Conservation (phyloP, 2,888 invertebrate genomes). For the Iphiclides podalirius region DNA sequence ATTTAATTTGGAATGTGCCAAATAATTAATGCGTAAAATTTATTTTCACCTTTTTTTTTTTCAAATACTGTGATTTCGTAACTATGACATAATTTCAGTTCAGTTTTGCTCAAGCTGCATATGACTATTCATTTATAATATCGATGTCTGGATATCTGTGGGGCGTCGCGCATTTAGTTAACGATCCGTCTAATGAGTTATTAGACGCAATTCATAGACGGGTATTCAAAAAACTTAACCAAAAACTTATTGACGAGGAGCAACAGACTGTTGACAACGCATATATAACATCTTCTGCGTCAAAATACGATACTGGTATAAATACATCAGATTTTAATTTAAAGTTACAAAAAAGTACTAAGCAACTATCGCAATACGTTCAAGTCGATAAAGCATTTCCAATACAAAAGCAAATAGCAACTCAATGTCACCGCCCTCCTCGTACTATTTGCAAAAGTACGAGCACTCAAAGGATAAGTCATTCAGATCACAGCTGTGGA, state of each 20-base stretch:
- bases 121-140: neutral
- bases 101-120: too few species aligned
- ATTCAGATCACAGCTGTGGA: conserved; percentile 36
- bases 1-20: too few species aligned
- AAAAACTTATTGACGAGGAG: neutral
- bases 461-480: conserved; percentile 32
- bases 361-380: conserved; percentile 31
- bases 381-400: conserved; percentile 39
- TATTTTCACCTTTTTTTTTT: too few species aligned
- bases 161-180: conserved; percentile 53
- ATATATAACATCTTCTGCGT: conserved; percentile 6
- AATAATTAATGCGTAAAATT: too few species aligned
- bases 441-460: conserved; percentile 40
- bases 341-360: conserved; percentile 3
- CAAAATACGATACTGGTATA: conserved; percentile 15
- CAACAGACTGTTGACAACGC: conserved; percentile 8
- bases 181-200: conserved; percentile 52
- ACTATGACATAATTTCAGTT: too few species aligned
- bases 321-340: conserved; percentile 10
- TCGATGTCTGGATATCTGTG: conserved; percentile 51
- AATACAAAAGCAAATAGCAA: conserved; percentile 34
- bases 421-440: conserved; percentile 38
- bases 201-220: conserved; percentile 37
- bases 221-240: conserved; percentile 11
- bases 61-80: too few species aligned